Conservation (phyloP, 2,797 vertebrate species). For the Phoxinus dragarum region DNA sequence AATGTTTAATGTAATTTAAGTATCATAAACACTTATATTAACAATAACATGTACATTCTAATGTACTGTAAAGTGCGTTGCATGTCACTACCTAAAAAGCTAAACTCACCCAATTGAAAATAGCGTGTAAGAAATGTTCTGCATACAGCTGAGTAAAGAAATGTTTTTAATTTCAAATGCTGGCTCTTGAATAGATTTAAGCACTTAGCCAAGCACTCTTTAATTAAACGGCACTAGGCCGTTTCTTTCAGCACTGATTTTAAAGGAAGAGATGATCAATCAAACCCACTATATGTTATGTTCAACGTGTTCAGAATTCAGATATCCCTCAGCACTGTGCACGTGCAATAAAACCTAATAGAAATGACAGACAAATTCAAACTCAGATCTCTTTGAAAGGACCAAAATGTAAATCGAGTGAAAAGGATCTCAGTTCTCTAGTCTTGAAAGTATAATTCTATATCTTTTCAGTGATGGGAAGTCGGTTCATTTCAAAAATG, state of each 20-base stretch:
- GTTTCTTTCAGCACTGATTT: slow-evolving; percentile 14
- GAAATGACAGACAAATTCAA: not conserved
- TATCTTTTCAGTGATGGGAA: not conserved
- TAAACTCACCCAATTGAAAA: not conserved
- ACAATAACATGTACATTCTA: not conserved
- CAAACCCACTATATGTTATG: slow-evolving; percentile 12
- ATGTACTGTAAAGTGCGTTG: not conserved
- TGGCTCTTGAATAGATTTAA: slow-evolving; percentile 1
- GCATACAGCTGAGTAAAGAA: too few species aligned
- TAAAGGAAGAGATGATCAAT: slow-evolving; percentile 37
- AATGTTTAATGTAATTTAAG: not conserved
- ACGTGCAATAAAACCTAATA: slow-evolving; percentile 12
- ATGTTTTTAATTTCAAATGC: not conserved
- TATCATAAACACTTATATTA: not conserved
- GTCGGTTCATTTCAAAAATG: not conserved
- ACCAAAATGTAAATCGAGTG: not conserved
- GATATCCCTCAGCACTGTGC: not conserved
- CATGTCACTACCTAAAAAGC: not conserved
- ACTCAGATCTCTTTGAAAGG: not conserved
- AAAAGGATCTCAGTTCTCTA: not conserved
- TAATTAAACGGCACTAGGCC: slow-evolving; percentile 30
- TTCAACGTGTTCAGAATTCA: not conserved
- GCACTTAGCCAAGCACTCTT: not conserved
- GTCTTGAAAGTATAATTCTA: not conserved
- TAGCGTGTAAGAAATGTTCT: not conserved